These are phyloP conservation scores for Chromobotia macracanthus DNA, from an alignment of 2,797 vertebrate genomes.

Conservation along the genomic window DNA sequence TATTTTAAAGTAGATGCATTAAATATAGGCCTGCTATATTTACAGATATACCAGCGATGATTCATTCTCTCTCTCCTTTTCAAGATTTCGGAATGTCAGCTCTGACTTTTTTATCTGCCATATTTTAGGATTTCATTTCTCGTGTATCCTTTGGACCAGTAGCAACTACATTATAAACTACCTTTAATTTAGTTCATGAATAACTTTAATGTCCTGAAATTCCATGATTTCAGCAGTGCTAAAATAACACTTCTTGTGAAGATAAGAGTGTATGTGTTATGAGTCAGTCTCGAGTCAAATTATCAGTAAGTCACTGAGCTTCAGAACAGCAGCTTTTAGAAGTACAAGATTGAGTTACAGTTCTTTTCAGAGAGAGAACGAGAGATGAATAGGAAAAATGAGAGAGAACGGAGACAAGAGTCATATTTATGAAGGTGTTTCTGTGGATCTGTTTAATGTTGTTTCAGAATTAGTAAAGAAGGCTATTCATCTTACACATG, in stretches of 20 bases:
- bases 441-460: background rate
- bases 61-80: no score
- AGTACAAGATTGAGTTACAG: constrained; percentile 71
- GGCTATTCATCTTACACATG: background rate
- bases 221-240: background rate
- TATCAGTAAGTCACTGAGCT: constrained; percentile 75
- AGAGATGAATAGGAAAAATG: background rate
- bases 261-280: constrained; percentile 52
- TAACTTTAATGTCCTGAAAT: no score
- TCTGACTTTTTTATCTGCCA: no score
- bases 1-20: no score
- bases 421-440: background rate
- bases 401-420: constrained; percentile 58
- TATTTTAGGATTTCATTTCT: no score
- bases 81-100: no score
- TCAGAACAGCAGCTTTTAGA: constrained; percentile 74
- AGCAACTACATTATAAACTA: background rate
- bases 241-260: background rate
- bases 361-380: background rate
- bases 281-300: constrained; percentile 73
- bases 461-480: no score
- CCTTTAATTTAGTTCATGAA: background rate
- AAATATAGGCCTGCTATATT: no score
- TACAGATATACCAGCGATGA: no score
- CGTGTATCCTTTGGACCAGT: background rate